A percentile compares a stretch with the other conserved stretches of the same genome.
Conservation (phyloP, 2,797 vertebrate genomes). For the Scolopax bukidnonensis region DNA sequence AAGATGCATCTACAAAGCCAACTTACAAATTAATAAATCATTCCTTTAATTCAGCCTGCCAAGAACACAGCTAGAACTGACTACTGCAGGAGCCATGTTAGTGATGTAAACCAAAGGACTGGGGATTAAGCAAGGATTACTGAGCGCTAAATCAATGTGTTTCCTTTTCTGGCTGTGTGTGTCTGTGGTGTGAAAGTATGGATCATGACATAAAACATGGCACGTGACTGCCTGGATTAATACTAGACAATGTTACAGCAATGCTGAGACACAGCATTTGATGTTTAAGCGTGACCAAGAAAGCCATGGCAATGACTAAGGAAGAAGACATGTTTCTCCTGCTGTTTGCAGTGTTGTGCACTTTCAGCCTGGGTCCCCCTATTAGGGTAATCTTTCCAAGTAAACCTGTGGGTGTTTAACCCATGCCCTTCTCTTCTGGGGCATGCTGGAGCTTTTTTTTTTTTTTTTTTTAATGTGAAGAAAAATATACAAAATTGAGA, state of each 20-base stretch:
- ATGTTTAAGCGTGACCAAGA: not conserved
- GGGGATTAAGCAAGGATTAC: slow-evolving; percentile 67
- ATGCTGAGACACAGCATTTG: not conserved
- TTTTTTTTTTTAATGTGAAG: not conserved
- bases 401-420: not conserved
- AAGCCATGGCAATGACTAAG: not conserved
- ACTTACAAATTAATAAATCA: slow-evolving; percentile 62
- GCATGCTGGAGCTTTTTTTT: not conserved
- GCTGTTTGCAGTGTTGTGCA: not conserved
- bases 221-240: slow-evolving; percentile 28
- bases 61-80: slow-evolving; percentile 57
- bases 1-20: slow-evolving; percentile 50
- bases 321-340: not conserved
- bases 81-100: slow-evolving; percentile 50
- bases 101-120: slow-evolving; percentile 59
- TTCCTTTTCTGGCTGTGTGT: slow-evolving; percentile 56
- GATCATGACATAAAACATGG: slow-evolving; percentile 32
- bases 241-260: not conserved
- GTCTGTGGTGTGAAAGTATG: slow-evolving; percentile 50
- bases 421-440: not conserved
- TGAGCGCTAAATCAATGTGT: slow-evolving; percentile 48
- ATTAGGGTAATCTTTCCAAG: not conserved
- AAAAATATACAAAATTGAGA: not conserved
- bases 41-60: slow-evolving; percentile 47
- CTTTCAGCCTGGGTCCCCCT: not conserved